phyloP scores from a whole-genome alignment of 2,113 vertebrate genomes.

The Cyanocitta stelleri region DNA sequence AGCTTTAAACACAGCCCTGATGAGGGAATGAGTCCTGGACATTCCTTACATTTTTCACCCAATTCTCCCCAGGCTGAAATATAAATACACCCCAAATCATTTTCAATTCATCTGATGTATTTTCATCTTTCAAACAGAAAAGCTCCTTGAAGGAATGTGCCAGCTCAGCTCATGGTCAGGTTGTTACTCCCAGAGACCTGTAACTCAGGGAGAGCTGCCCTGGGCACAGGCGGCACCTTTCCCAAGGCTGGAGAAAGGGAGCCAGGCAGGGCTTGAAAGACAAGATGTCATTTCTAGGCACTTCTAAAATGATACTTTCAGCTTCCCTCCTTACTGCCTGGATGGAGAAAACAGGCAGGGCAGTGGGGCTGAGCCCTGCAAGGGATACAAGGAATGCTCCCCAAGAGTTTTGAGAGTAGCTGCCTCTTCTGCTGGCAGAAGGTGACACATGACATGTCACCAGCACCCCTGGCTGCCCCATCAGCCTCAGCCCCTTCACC shows the following conservation, averaged over 20 bases:
- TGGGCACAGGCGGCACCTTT: neutral
- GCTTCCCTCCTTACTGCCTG: neutral
- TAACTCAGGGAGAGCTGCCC: neutral
- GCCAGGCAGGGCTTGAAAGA: neutral
- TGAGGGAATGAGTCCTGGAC: neutral
- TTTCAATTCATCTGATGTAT: neutral
- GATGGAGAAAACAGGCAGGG: neutral
- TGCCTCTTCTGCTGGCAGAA: neutral
- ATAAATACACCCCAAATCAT: neutral
- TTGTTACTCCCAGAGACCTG: neutral
- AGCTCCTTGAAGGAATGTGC: constrained; percentile 19
- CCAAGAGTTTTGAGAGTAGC: neutral
- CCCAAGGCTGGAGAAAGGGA: neutral
- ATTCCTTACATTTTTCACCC: neutral
- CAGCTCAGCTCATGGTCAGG: neutral
- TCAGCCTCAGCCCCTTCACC: neutral
- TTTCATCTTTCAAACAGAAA: constrained; percentile 1
- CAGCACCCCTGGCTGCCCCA: neutral
- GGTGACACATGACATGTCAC: neutral
- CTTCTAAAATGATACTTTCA: neutral
- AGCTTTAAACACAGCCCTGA: neutral
- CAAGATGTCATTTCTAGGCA: neutral
- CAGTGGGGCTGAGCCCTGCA: neutral
- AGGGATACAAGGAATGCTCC: neutral
- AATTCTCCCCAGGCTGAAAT: neutral